Conservation (phyloP, 1,140 invertebrate species). For the Pantala flavescens region DNA sequence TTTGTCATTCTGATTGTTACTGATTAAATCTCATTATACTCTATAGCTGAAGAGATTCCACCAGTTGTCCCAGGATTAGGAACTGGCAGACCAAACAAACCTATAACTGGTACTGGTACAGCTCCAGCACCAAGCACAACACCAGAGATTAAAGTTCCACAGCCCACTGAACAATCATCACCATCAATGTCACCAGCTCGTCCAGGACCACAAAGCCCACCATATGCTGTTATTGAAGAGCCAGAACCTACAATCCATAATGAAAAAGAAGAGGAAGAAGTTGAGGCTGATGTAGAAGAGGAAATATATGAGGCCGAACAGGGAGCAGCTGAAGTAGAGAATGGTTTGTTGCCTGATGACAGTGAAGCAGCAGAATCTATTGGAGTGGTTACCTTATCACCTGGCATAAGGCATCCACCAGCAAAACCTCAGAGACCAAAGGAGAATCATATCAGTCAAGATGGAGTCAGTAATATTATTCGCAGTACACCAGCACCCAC, state of each 20-base stretch:
- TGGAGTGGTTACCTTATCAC: neutral
- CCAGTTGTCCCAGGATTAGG: neutral
- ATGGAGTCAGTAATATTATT: neutral
- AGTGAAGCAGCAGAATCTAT: neutral
- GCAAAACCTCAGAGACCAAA: neutral
- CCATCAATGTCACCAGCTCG: conserved; percentile 22
- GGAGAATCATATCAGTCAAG: neutral
- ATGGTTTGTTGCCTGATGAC: neutral
- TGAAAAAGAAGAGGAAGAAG: neutral
- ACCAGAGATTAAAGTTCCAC: conserved; percentile 26
- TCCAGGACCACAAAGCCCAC: conserved; percentile 15
- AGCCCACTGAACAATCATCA: conserved; percentile 20
- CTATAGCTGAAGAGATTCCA: conserved; percentile 24
- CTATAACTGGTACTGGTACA: conserved; percentile 19
- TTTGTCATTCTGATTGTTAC: too few relatives aligned
- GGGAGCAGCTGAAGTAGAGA: neutral
- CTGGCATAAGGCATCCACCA: neutral
- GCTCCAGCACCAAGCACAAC: conserved; percentile 28
- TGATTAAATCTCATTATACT: too few relatives aligned
- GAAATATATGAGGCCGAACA: neutral
- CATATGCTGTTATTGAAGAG: conserved; percentile 1
- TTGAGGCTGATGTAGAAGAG: neutral
- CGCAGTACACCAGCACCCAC: conserved; percentile 39
- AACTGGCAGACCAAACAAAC: conserved; percentile 20
- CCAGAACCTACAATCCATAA: neutral